Conservation (phyloP, 2,888 invertebrate genomes). For the Orthosia incerta region DNA sequence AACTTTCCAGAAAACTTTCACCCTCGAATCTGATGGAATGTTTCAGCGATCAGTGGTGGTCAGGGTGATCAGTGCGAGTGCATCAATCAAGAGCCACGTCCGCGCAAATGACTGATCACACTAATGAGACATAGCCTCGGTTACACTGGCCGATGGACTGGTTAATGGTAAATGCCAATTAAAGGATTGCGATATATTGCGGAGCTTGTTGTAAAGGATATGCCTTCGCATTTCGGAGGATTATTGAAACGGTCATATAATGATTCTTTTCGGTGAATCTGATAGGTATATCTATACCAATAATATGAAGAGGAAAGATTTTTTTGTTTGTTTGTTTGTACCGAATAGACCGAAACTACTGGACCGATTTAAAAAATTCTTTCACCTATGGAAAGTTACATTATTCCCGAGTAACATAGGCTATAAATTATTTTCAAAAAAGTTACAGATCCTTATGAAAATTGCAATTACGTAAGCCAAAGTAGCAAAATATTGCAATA, state of each 20-base stretch:
- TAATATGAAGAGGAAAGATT: too few relatives aligned
- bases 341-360: too few relatives aligned
- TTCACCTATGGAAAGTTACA: too few relatives aligned
- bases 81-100: conserved; percentile 42
- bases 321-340: too few relatives aligned
- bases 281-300: too few relatives aligned
- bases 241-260: background rate
- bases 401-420: too few relatives aligned
- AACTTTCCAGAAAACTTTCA: background rate
- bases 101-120: conserved; percentile 53
- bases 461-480: too few relatives aligned
- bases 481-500: too few relatives aligned
- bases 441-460: too few relatives aligned
- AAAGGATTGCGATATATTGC: background rate
- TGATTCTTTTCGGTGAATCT: too few relatives aligned
- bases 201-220: background rate
- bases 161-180: conserved; percentile 11
- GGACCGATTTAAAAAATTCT: too few relatives aligned
- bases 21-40: conserved; percentile 18
- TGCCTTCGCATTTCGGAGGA: background rate
- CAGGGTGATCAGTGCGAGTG: conserved; percentile 7
- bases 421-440: too few relatives aligned
- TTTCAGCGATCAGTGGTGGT: conserved; percentile 10
- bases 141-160: conserved; percentile 22
- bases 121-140: conserved; percentile 53